Evolutionary conservation across 2,797 vertebrate species (phyloP), one percentile per base, ranked within the genome.

Genomic region (Artibeus jamaicensis): DNA sequence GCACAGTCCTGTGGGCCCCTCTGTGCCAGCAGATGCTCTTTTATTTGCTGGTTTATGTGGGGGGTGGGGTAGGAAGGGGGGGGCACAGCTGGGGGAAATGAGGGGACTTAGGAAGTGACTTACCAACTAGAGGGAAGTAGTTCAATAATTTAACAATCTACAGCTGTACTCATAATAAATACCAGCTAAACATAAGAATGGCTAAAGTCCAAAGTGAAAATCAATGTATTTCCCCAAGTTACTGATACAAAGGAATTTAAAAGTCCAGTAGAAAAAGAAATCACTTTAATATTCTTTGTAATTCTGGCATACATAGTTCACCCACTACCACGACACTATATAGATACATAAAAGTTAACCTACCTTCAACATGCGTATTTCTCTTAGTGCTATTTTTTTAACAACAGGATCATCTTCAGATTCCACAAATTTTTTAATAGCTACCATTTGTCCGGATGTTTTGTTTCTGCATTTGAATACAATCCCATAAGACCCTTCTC

Each of bases 351-450:
- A 83, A 83, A 53, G 14, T 73, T 44, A 68, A 93, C 97, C 93
- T 97, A 99, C 99, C 99, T 99, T 99, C 89, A 99, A 97, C 99
- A 99, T 98, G 0, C 98, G 98, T 93, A 99, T 99, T 98, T 99
- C 99, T 96, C 99, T 98, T 90, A 99, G 89, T 3, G 99, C 99
- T 73, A 99, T 99, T 98, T 99, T 99, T 98, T 98, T 99, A 94
- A 99, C 99, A 57, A 99, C 98, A 0, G 99, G 99, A 86, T 99
- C 99, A 1, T 99, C 99, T 96, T 99, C 99, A 0, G 99, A 99
- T 94, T 99, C 99, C 96, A 99, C 98, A 97, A 99, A 99, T 96
- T 99, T 99, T 98, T 99, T 99, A 97, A 99, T 99, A 96, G 99
- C 99, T 0, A 99, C 99, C 21, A 99, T 98, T 97, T 99, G 99